phyloP scores from a whole-genome alignment of 2,797 vertebrate species.

The Chiroxiphia lanceolata region DNA sequence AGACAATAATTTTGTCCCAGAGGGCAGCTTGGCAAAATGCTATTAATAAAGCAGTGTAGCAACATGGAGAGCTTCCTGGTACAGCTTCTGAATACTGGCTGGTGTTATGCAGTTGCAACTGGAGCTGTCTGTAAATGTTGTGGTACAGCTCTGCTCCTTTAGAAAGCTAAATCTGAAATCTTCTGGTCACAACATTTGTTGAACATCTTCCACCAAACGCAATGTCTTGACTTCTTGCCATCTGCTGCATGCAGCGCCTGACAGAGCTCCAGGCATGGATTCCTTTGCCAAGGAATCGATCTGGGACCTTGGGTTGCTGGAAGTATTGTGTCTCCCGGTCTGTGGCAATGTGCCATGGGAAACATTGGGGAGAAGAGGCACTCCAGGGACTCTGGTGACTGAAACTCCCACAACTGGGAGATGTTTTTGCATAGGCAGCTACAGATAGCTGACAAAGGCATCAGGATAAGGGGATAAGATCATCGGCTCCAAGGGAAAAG shows the following conservation, averaged over 20 bases:
- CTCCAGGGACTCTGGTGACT: background rate
- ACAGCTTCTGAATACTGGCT: conserved; percentile 1
- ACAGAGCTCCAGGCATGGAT: background rate
- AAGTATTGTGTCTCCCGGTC: background rate
- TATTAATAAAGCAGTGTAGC: conserved; percentile 42
- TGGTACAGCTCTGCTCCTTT: background rate
- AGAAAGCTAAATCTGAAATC: conserved; percentile 36
- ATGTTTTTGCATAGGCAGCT: background rate
- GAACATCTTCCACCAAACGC: background rate
- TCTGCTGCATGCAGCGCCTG: background rate
- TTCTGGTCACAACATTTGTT: conserved; percentile 40
- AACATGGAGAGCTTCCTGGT: conserved; percentile 39
- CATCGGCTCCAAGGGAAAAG: background rate
- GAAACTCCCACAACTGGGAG: background rate
- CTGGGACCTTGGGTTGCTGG: background rate
- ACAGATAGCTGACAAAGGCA: background rate
- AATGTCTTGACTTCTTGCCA: background rate
- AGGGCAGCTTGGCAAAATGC: conserved; percentile 43
- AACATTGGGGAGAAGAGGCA: background rate
- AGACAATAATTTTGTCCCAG: conserved; percentile 35
- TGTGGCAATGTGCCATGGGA: fast-evolving
- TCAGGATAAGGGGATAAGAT: background rate
- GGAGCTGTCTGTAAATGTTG: conserved; percentile 25
- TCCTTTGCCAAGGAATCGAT: fast-evolving
- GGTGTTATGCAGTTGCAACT: conserved; percentile 5